A percentile compares a stretch with the other conserved stretches of the same genome.
Evolutionary conservation across 1,140 invertebrate genomes (phyloP).

Genomic region (Formica exsecta): DNA sequence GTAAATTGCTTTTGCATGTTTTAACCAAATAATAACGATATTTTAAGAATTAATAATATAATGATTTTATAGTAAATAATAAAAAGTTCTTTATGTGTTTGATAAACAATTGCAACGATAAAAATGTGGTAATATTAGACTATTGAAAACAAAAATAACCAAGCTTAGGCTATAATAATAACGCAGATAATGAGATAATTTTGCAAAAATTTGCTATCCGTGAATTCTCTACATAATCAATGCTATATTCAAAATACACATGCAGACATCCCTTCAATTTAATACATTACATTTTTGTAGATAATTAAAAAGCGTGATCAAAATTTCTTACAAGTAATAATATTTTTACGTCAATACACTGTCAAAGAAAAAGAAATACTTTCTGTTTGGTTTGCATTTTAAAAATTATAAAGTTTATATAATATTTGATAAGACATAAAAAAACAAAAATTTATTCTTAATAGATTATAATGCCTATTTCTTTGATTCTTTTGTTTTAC

Average conservation of each 20-base stretch:
- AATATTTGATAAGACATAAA: not conserved
- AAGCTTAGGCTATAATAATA: not conserved
- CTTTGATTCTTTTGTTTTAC: not conserved
- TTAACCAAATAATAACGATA: not conserved
- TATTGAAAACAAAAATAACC: not conserved
- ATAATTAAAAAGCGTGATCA: not conserved
- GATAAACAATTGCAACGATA: not conserved
- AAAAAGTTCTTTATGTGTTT: no score
- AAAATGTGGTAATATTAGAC: not conserved
- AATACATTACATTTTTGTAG: no score
- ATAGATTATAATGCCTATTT: not conserved
- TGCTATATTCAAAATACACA: not conserved
- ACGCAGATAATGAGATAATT: not conserved
- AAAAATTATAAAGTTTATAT: not conserved
- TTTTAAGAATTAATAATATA: not conserved
- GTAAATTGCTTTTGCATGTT: not conserved
- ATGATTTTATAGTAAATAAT: no score
- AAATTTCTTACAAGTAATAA: not conserved
- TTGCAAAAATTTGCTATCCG: no score
- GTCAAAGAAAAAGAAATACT: not conserved
- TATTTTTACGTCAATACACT: not conserved
- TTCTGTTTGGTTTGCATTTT: not conserved
- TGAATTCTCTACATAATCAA: not conserved
- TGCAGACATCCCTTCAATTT: not conserved
- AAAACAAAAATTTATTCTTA: not conserved